Evolutionary conservation across 2,888 invertebrate species (phyloP).

Genomic region (Limnephilus auricula): DNA sequence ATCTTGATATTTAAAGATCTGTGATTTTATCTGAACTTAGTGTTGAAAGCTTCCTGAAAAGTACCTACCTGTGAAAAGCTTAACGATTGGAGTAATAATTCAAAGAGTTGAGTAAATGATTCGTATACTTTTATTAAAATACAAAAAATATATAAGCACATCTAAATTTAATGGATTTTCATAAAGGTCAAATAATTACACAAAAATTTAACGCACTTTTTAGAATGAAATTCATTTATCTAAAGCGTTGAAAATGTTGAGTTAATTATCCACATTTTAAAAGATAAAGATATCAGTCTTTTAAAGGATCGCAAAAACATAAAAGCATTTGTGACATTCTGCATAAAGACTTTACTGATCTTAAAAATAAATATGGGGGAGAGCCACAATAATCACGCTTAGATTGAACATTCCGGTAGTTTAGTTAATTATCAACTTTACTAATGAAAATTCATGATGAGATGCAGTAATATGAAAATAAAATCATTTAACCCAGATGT

Average conservation of each 20-base stretch:
- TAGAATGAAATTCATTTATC: too few relatives aligned
- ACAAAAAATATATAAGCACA: not conserved
- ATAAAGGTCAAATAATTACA: too few relatives aligned
- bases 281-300: not conserved
- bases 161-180: too few relatives aligned
- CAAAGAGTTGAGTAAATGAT: not conserved
- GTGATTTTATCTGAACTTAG: not conserved
- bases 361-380: not conserved
- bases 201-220: too few relatives aligned
- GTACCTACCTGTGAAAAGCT: not conserved
- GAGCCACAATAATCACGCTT: not conserved
- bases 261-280: not conserved
- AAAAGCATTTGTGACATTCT: not conserved
- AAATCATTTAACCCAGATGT: conserved; percentile 47
- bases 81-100: not conserved
- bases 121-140: not conserved
- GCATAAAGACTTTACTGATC: not conserved
- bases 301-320: not conserved
- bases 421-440: not conserved
- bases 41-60: too few relatives aligned
- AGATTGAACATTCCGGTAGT: not conserved
- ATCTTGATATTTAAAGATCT: too few relatives aligned
- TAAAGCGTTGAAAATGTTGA: not conserved
- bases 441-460: conserved; percentile 9
- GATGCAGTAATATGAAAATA: conserved; percentile 33